Percentiles rank a stretch among this genome's conserved stretches.
Conservation (phyloP, 23 tunicate genomes). For the Ascidia mentula region DNA sequence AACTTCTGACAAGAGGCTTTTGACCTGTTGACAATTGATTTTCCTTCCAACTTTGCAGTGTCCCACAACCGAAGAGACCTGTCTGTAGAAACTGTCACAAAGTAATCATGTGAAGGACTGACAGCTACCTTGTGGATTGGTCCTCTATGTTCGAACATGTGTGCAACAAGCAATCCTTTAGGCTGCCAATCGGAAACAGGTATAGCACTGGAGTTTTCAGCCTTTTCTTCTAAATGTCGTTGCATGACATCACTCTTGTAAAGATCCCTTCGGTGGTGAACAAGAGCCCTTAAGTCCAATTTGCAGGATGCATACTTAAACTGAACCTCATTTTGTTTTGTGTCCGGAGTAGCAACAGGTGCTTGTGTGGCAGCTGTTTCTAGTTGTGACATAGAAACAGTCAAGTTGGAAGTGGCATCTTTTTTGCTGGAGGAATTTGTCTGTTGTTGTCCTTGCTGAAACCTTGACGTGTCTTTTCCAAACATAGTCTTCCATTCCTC, state of each 20-base stretch:
- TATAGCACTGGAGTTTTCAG: constrained; percentile 26
- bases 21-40: constrained; percentile 80
- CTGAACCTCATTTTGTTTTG: constrained; percentile 55
- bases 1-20: constrained; percentile 49
- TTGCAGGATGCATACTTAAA: constrained; percentile 67
- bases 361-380: constrained; percentile 29
- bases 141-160: constrained; percentile 87
- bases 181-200: constrained; percentile 74
- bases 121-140: constrained; percentile 70
- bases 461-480: constrained; percentile 47
- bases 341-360: constrained; percentile 18
- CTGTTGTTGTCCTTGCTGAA: not conserved
- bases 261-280: constrained; percentile 76
- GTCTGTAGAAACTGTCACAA: constrained; percentile 94
- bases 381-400: constrained; percentile 64
- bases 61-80: constrained; percentile 73
- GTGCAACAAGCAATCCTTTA: constrained; percentile 75
- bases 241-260: constrained; percentile 55
- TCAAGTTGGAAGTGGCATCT: constrained; percentile 21
- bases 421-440: constrained; percentile 1
- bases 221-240: constrained; percentile 63
- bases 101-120: constrained; percentile 51
- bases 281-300: constrained; percentile 56
- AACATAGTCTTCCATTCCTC: constrained; percentile 94
- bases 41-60: constrained; percentile 49